These are phyloP conservation scores for Thysanoteuthis rhombus DNA, from an alignment of 2,888 invertebrate species.

Conservation along the genomic window DNA sequence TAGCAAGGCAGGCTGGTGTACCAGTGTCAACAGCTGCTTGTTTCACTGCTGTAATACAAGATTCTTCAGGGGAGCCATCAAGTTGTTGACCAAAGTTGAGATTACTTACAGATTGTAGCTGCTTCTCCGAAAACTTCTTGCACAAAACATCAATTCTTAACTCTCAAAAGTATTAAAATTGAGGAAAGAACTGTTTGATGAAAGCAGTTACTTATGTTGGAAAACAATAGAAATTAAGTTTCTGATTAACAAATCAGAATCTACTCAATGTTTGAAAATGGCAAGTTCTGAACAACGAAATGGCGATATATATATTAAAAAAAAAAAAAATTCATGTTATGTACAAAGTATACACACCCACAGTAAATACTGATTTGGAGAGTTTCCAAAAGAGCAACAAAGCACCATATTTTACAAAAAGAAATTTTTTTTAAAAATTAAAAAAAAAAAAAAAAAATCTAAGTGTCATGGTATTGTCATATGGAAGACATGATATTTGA, in stretches of 20 bases:
- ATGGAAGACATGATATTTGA: slow-evolving; percentile 12
- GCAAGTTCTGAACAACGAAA: neutral
- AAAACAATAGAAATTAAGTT: neutral
- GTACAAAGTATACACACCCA: neutral
- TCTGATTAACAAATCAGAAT: neutral
- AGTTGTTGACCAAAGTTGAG: neutral
- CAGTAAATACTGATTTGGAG: neutral
- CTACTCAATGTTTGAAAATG: neutral
- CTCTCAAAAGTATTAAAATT: neutral
- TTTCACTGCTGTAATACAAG: neutral
- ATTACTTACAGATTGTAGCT: neutral
- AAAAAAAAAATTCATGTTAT: neutral
- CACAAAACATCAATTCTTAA: neutral
- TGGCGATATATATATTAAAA: neutral
- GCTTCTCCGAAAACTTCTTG: neutral
- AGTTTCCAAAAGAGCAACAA: neutral
- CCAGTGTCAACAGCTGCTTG: neutral
- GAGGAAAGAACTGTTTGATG: neutral
- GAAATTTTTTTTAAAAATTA: no score
- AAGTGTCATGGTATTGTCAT: neutral
- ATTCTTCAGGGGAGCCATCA: neutral
- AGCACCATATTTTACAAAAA: neutral
- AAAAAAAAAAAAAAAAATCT: neutral
- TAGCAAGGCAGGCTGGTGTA: neutral
- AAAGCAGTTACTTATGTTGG: neutral